Conservation (phyloP, 2,113 vertebrate genomes). For the Campylomormyrus numenius region DNA sequence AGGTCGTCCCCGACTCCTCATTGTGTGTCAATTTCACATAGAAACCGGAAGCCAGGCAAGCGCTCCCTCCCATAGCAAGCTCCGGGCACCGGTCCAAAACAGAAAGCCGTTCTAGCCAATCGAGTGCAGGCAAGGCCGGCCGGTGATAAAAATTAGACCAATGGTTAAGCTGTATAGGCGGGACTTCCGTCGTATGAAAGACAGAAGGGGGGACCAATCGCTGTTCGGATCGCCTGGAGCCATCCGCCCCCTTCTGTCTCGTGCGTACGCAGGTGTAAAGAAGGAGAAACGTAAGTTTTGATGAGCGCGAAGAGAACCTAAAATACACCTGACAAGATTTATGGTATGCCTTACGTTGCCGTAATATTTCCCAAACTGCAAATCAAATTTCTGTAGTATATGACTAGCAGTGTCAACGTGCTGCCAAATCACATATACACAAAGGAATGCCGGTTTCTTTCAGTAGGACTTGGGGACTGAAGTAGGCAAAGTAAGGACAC, state of each 20-base stretch:
- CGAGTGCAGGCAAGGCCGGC: neutral
- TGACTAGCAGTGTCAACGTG: neutral
- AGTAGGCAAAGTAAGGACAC: neutral
- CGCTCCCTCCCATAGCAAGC: conserved; percentile 61
- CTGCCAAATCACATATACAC: neutral
- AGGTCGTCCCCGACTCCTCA: conserved; percentile 67
- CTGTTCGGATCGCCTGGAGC: neutral
- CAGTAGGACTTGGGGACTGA: neutral
- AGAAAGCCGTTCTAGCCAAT: conserved; percentile 67
- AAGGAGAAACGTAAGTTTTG: neutral
- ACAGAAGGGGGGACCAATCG: neutral
- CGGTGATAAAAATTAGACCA: conserved; percentile 37
- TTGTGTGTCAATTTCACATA: conserved; percentile 74
- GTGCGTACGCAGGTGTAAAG: neutral
- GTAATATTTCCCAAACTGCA: neutral
- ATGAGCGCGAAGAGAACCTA: neutral
- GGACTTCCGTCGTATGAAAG: conserved; percentile 37
- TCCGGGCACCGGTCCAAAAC: conserved; percentile 61
- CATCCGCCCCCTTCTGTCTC: neutral
- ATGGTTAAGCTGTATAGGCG: conserved; percentile 33
- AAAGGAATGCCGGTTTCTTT: conserved; percentile 2
- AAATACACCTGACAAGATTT: neutral
- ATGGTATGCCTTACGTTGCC: neutral
- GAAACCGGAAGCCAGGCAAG: conserved; percentile 65
- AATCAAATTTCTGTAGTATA: neutral